Evolutionary conservation across 2,113 vertebrate genomes (phyloP).

Genomic region (Myotis brandtii): DNA sequence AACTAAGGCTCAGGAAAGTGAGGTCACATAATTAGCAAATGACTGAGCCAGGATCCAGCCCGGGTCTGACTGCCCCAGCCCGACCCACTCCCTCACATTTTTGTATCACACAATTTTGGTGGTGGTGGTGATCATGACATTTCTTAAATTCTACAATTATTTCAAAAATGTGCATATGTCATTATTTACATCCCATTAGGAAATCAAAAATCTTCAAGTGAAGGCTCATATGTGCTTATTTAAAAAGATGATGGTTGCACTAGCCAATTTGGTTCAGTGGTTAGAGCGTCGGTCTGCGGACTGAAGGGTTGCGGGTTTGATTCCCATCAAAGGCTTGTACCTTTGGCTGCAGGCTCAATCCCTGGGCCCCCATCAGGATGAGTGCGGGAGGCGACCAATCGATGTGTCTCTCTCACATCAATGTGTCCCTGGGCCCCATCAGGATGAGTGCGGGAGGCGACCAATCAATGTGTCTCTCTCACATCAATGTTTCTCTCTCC

Average conservation of each 20-base stretch:
- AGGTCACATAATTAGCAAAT: neutral
- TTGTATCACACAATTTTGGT: neutral
- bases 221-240: neutral
- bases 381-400: no score
- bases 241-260: neutral
- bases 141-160: neutral
- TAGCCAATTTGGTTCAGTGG: no score
- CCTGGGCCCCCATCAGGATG: no score
- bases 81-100: neutral
- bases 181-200: neutral
- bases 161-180: slow-evolving; percentile 13
- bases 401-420: no score
- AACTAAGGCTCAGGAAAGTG: neutral
- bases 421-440: no score
- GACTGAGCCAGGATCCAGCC: slow-evolving; percentile 8
- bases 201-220: neutral
- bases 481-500: no score
- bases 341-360: no score
- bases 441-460: no score
- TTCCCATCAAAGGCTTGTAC: no score
- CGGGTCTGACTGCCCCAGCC: neutral
- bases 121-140: neutral
- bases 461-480: no score
- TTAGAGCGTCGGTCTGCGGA: no score
- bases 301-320: no score